phyloP scores from a whole-genome alignment of 2,888 invertebrate genomes.

The Rhingia rostrata region DNA sequence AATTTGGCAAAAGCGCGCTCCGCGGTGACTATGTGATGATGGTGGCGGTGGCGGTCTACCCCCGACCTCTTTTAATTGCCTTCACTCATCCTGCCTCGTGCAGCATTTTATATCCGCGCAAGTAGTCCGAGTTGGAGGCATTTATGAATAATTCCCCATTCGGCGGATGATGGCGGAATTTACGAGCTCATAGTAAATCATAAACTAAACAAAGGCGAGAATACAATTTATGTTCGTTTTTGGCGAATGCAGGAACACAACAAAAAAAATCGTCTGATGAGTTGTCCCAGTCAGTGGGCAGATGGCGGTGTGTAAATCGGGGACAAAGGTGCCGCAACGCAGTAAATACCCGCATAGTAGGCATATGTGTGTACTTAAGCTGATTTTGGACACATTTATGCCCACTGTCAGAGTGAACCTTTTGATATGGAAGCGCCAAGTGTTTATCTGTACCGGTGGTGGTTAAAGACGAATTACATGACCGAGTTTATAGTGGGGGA shows the following conservation, averaged over 20 bases:
- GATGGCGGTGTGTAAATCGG: slow-evolving; percentile 38
- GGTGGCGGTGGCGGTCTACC: slow-evolving; percentile 8
- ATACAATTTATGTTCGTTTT: slow-evolving; percentile 56
- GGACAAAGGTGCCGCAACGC: slow-evolving; percentile 57
- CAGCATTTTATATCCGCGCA: slow-evolving; percentile 1
- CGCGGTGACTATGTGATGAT: slow-evolving; percentile 37
- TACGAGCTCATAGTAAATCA: slow-evolving; percentile 60
- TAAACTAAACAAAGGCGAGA: slow-evolving; percentile 58
- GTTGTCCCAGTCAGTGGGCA: slow-evolving; percentile 11
- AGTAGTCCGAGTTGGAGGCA: slow-evolving; percentile 13
- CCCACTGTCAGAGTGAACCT: slow-evolving; percentile 43
- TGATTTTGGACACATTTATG: slow-evolving; percentile 55
- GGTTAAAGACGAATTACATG: slow-evolving; percentile 12
- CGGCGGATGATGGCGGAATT: slow-evolving; percentile 55
- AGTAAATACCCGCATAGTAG: slow-evolving; percentile 41
- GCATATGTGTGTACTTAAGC: slow-evolving; percentile 52
- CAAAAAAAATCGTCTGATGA: slow-evolving; percentile 24
- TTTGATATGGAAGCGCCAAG: slow-evolving; percentile 44
- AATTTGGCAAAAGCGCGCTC: slow-evolving; percentile 18
- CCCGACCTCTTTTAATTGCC: slow-evolving; percentile 58
- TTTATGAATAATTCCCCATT: slow-evolving; percentile 67
- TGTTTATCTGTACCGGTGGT: slow-evolving; percentile 25
- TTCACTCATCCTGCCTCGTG: slow-evolving; percentile 40
- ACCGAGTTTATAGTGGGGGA: slow-evolving; percentile 14
- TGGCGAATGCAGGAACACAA: slow-evolving; percentile 47